A percentile compares a stretch with the other conserved stretches of the same genome.
phyloP scores from a whole-genome alignment of 2,797 vertebrate genomes.

The Arnoldichthys spilopterus region DNA sequence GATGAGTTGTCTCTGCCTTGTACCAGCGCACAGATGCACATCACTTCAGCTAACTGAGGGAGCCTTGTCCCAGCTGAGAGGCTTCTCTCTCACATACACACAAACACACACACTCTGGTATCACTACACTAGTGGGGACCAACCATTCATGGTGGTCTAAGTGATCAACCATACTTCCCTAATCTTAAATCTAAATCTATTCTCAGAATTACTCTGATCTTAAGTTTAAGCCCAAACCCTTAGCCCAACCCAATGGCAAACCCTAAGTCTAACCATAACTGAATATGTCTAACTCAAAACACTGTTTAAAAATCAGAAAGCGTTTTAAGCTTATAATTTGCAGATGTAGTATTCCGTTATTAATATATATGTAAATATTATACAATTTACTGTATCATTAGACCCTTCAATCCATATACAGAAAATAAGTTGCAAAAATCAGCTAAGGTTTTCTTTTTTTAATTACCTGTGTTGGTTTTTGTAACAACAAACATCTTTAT shows the following conservation, averaged over 20 bases:
- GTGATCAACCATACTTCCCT: no score
- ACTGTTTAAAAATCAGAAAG: not conserved
- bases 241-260: not conserved
- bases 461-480: no score
- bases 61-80: slow-evolving; percentile 53
- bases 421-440: no score
- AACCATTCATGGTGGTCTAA: not conserved
- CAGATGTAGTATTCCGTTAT: not conserved
- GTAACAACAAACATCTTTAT: no score
- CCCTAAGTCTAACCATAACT: not conserved
- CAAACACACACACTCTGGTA: slow-evolving; percentile 21
- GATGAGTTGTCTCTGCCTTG: slow-evolving; percentile 52
- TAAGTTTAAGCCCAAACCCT: not conserved
- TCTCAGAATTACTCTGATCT: not conserved
- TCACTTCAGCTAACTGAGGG: slow-evolving; percentile 53
- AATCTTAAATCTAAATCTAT: not conserved
- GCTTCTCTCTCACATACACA: slow-evolving; percentile 22
- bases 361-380: not conserved
- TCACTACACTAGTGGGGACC: not conserved
- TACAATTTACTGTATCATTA: no score
- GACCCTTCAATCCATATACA: no score
- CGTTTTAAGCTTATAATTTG: not conserved
- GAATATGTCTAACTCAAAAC: not conserved
- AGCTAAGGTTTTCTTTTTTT: no score
- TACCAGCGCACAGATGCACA: slow-evolving; percentile 52